Conservation (phyloP, 2,113 vertebrate genomes). For the Oryzias celebensis region DNA sequence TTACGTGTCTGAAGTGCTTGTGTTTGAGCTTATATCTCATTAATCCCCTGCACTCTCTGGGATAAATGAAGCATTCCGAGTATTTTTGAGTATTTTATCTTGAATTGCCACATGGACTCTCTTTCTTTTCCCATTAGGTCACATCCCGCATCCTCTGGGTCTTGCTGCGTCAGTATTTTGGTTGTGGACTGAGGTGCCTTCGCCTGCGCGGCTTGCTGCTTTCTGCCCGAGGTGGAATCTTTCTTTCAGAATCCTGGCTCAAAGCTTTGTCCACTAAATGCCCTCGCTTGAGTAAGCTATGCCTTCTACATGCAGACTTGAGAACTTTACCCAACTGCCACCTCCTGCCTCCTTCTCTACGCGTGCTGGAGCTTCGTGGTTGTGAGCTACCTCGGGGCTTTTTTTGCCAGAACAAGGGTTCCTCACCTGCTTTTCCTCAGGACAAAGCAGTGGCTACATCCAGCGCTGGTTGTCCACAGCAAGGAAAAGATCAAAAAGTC, state of each 20-base stretch:
- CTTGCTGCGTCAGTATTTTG: conserved; percentile 77
- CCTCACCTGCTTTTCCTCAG: conserved; percentile 21
- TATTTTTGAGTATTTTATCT: not conserved
- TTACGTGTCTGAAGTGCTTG: not conserved
- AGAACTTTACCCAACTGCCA: conserved; percentile 67
- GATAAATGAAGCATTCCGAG: not conserved
- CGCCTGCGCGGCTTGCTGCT: conserved; percentile 76
- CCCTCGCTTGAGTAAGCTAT: conserved; percentile 74
- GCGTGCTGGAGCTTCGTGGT: conserved; percentile 72
- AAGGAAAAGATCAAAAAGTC: conserved; percentile 19
- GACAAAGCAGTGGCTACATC: conserved; percentile 44
- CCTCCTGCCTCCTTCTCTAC: conserved; percentile 69
- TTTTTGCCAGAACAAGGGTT: conserved; percentile 60
- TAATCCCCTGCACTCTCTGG: too few species aligned
- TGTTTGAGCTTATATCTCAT: too few species aligned
- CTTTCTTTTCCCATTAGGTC: conserved; percentile 62
- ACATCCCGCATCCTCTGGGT: conserved; percentile 78
- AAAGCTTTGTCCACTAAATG: conserved; percentile 73
- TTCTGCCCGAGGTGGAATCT: conserved; percentile 71
- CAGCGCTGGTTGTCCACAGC: conserved; percentile 34
- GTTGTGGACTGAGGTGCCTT: conserved; percentile 73
- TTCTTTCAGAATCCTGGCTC: conserved; percentile 80
- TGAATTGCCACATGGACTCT: conserved; percentile 5
- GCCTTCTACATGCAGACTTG: conserved; percentile 74
- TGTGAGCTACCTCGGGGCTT: conserved; percentile 76